Evolutionary conservation across 53 echinoderm and acorn worm genomes (phyloP).

Genomic region (Luidia sarsii): DNA sequence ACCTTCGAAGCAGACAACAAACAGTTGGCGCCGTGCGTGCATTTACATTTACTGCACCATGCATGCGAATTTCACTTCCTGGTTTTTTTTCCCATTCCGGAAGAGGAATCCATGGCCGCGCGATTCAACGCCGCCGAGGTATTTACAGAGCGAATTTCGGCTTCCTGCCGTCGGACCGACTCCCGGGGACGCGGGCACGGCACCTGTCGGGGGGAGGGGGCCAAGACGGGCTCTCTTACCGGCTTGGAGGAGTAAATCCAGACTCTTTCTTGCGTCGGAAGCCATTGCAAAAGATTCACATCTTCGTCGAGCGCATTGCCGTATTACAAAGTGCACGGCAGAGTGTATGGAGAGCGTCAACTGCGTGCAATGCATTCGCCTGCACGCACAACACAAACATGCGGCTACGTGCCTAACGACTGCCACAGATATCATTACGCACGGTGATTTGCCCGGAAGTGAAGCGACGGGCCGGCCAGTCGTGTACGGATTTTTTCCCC

Average conservation of each 20-base stretch:
- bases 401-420: constrained; percentile 42
- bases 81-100: constrained; percentile 64
- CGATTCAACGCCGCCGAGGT: constrained; percentile 19
- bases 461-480: too few relatives aligned
- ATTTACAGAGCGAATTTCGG: too few relatives aligned
- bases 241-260: constrained; percentile 90
- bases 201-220: too few relatives aligned
- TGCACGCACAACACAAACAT: constrained; percentile 46
- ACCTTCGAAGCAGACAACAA: too few relatives aligned
- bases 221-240: constrained; percentile 58
- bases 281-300: constrained; percentile 41
- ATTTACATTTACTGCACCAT: too few relatives aligned
- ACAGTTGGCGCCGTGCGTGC: too few relatives aligned
- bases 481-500: too few relatives aligned
- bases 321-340: neutral
- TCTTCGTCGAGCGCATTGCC: constrained; percentile 24
- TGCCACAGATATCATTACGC: constrained; percentile 55
- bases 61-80: constrained; percentile 80
- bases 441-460: constrained; percentile 88
- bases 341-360: neutral
- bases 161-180: too few relatives aligned
- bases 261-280: constrained; percentile 69
- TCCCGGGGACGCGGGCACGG: too few relatives aligned
- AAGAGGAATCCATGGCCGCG: constrained; percentile 40
- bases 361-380: too few relatives aligned